Conservation (phyloP, 2,888 invertebrate genomes). For the Dryocosmus kuriphilus region DNA sequence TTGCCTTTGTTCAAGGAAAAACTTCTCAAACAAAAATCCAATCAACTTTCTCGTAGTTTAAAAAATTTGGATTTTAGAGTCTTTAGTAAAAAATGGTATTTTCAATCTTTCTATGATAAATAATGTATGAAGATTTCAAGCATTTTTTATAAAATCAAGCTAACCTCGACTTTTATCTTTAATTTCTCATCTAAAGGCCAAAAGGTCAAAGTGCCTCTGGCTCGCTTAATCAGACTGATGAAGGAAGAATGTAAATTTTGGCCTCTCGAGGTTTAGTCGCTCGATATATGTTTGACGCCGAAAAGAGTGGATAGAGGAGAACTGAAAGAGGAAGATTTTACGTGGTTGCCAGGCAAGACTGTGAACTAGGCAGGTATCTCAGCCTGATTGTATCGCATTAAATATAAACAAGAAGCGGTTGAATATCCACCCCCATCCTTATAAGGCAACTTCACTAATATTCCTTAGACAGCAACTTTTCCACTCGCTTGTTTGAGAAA, state of each 20-base stretch:
- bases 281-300: neutral
- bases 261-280: neutral
- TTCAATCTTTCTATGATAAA: neutral
- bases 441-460: neutral
- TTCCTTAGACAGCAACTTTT: slow-evolving; percentile 7
- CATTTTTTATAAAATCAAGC: neutral
- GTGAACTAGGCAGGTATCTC: neutral
- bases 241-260: neutral
- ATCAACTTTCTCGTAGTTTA: neutral
- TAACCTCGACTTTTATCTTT: neutral
- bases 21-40: neutral
- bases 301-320: neutral
- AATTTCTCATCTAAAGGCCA: neutral
- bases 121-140: neutral
- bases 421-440: neutral
- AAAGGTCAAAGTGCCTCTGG: neutral
- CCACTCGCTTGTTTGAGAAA: neutral
- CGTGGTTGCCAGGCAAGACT: neutral
- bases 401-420: neutral
- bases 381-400: neutral
- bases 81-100: too few relatives aligned
- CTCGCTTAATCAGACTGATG: neutral
- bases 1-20: neutral
- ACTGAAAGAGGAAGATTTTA: neutral
- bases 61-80: neutral